Percentiles rank a stretch among this genome's conserved stretches.
Conservation (phyloP, 1,140 invertebrate genomes). For the Musca vetustissima region DNA sequence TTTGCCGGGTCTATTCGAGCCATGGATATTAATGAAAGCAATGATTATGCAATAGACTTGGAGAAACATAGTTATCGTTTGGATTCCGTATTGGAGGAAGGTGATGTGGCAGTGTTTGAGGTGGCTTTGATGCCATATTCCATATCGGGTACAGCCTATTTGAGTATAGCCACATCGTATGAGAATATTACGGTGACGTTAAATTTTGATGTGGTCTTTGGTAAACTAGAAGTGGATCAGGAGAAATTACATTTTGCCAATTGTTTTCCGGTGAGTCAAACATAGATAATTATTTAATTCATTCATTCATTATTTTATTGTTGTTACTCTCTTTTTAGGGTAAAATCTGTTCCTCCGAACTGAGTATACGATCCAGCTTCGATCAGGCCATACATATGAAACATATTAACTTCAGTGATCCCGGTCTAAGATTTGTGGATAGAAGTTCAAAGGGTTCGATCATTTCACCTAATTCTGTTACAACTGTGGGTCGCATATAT, state of each 20-base stretch:
- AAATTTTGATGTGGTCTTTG: conserved; percentile 65
- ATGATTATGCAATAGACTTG: conserved; percentile 9
- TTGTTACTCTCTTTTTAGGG: conserved; percentile 60
- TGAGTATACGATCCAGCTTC: conserved; percentile 76
- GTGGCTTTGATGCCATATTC: conserved; percentile 72
- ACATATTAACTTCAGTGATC: conserved; percentile 47
- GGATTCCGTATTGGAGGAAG: conserved; percentile 33
- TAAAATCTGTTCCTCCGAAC: conserved; percentile 71
- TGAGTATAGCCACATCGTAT: conserved; percentile 74
- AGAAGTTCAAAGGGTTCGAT: conserved; percentile 58
- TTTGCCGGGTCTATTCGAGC: conserved; percentile 40
- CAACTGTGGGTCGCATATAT: conserved; percentile 59
- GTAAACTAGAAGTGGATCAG: conserved; percentile 63
- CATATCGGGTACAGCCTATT: conserved; percentile 69
- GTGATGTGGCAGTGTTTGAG: conserved; percentile 67
- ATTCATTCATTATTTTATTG: background rate
- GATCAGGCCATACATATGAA: conserved; percentile 69
- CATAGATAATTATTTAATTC: no score
- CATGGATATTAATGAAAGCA: background rate
- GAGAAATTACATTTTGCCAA: conserved; percentile 73
- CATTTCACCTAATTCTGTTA: conserved; percentile 56
- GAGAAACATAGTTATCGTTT: conserved; percentile 31
- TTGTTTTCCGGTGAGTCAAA: conserved; percentile 76
- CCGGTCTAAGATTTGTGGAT: conserved; percentile 50
- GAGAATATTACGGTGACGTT: conserved; percentile 68